Evolutionary conservation across 2,113 vertebrate genomes (phyloP).

Genomic region (Datnioides undecimradiatus): DNA sequence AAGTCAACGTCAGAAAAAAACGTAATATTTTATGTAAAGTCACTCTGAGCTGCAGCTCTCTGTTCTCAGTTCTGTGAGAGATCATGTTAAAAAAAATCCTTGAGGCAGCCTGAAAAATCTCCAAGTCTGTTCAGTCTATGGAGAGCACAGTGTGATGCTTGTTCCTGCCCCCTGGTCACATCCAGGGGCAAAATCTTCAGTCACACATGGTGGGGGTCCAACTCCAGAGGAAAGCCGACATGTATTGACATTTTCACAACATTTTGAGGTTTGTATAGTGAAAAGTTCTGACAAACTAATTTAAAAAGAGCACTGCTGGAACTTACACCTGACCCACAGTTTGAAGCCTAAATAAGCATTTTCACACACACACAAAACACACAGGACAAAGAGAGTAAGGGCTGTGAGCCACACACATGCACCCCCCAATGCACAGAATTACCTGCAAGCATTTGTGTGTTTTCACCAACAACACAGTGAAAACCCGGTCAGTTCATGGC

Average conservation of each 20-base stretch:
- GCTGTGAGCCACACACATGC: not conserved
- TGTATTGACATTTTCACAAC: not conserved
- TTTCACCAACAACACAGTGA: not conserved
- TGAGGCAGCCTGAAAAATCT: constrained; percentile 30
- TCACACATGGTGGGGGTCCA: not conserved
- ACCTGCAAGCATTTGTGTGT: not conserved
- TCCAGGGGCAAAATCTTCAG: not conserved
- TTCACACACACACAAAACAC: too few species aligned
- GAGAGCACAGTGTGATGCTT: constrained; percentile 17
- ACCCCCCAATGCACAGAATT: not conserved
- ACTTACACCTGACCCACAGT: too few species aligned
- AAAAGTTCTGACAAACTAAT: not conserved
- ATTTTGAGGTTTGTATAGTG: not conserved
- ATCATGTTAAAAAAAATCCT: constrained; percentile 48
- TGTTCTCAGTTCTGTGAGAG: constrained; percentile 44
- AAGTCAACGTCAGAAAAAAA: constrained; percentile 17
- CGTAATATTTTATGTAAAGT: constrained; percentile 43
- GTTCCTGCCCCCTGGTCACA: constrained; percentile 24
- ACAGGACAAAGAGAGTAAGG: not conserved
- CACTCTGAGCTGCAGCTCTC: constrained; percentile 35
- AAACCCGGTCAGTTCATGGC: not conserved
- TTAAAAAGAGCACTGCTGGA: too few species aligned
- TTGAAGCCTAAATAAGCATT: too few species aligned
- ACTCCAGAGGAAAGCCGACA: not conserved
- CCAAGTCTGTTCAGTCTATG: constrained; percentile 25